These are phyloP conservation scores for Pseudorasbora parva DNA, from an alignment of 2,113 vertebrate species.

Conservation along the genomic window DNA sequence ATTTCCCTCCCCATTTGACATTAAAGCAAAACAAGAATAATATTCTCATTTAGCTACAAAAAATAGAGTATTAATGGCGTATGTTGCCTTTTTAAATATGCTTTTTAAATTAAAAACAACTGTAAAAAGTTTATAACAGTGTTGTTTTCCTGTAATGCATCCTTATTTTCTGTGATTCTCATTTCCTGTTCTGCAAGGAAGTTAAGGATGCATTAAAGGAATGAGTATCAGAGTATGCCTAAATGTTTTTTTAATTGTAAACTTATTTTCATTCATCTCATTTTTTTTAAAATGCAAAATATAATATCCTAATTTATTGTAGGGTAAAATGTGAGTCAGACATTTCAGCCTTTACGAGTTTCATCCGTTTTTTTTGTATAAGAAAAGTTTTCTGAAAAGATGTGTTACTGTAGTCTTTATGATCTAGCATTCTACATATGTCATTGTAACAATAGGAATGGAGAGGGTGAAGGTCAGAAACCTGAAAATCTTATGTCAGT, in stretches of 20 bases:
- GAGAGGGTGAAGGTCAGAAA: background rate
- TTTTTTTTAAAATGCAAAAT: background rate
- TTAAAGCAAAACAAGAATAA: background rate
- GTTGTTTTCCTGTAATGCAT: background rate
- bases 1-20: background rate
- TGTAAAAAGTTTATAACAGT: background rate
- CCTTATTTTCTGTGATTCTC: too few species aligned
- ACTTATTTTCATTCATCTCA: too few species aligned
- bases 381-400: background rate
- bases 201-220: background rate
- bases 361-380: too few species aligned
- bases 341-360: background rate
- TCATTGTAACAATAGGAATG: background rate
- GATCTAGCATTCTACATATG: background rate
- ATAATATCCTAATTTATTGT: background rate
- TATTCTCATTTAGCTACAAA: too few species aligned
- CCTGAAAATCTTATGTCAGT: background rate
- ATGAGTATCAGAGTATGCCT: background rate
- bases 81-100: background rate
- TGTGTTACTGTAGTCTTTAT: background rate
- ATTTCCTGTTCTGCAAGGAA: too few species aligned
- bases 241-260: background rate
- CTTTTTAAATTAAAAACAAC: too few species aligned
- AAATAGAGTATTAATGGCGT: background rate
- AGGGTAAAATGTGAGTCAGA: background rate